phyloP scores from a whole-genome alignment of 2,113 vertebrate species.

The Ctenomys sociabilis region DNA sequence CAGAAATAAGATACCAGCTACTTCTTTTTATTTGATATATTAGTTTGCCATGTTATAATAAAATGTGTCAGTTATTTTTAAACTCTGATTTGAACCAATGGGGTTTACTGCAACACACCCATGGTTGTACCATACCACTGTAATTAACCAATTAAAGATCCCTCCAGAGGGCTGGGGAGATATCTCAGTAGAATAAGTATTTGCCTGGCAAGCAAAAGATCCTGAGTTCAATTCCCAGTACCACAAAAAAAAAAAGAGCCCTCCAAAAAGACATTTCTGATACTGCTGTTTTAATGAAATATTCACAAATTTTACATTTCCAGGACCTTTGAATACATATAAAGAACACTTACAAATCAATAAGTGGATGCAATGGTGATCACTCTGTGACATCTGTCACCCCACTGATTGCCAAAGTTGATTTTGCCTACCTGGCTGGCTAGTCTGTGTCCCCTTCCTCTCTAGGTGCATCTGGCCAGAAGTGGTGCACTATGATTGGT shows the following conservation, averaged over 20 bases:
- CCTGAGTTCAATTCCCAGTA: too few relatives aligned
- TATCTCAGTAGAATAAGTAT: too few relatives aligned
- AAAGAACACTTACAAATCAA: constrained; percentile 11
- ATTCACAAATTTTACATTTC: neutral
- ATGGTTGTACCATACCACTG: neutral
- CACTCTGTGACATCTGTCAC: neutral
- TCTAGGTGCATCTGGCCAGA: neutral
- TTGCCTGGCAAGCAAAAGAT: too few relatives aligned
- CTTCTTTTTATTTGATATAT: neutral
- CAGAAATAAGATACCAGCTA: neutral
- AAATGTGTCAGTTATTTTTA: neutral
- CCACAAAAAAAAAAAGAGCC: too few relatives aligned
- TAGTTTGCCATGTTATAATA: neutral
- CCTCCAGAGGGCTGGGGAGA: too few relatives aligned
- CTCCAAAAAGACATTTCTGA: neutral
- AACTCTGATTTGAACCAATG: neutral
- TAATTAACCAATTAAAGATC: neutral
- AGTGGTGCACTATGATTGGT: too few relatives aligned
- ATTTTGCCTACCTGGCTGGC: neutral
- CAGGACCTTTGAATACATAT: neutral
- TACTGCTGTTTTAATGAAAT: neutral
- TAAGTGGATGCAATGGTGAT: neutral
- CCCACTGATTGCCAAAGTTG: neutral
- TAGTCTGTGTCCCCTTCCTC: neutral
- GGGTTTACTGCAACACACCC: neutral